A percentile compares a stretch with the other conserved stretches of the same genome.
Evolutionary conservation across 2,888 invertebrate species (phyloP).

Genomic region (Oligia fasciuncula): DNA sequence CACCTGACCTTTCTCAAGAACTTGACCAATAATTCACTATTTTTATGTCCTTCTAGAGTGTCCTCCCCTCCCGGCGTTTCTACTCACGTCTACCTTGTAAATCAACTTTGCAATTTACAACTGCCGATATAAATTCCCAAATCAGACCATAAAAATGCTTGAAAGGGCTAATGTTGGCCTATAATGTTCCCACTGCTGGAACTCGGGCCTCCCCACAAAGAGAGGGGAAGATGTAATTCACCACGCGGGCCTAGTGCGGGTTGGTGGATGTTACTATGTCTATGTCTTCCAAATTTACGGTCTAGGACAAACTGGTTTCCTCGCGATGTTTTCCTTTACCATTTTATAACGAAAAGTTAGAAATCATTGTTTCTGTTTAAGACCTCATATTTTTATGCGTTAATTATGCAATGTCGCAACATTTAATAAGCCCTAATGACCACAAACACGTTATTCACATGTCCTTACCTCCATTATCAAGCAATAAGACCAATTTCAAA

Average conservation of each 20-base stretch:
- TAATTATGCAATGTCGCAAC: conserved; percentile 26
- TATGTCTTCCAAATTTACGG: not conserved
- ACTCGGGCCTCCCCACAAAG: no score
- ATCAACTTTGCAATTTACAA: no score
- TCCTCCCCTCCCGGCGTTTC: no score
- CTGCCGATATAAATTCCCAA: not conserved
- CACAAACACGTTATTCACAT: conserved; percentile 18
- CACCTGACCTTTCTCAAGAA: no score
- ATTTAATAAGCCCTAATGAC: conserved; percentile 26
- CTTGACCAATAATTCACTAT: no score
- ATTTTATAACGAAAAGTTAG: not conserved
- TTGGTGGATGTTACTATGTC: not conserved
- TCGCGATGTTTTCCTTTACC: no score
- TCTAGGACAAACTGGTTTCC: not conserved
- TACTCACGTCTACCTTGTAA: no score
- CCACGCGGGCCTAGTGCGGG: not conserved
- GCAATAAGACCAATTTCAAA: conserved; percentile 53
- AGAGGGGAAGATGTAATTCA: not conserved
- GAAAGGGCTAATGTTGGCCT: not conserved
- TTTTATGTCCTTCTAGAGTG: no score
- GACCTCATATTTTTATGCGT: not conserved
- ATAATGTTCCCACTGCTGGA: not conserved
- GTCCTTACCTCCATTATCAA: conserved; percentile 15
- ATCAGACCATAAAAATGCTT: not conserved
- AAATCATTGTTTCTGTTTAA: no score